Conservation (phyloP, 2,113 vertebrate genomes). For the Elanus axillaris region DNA sequence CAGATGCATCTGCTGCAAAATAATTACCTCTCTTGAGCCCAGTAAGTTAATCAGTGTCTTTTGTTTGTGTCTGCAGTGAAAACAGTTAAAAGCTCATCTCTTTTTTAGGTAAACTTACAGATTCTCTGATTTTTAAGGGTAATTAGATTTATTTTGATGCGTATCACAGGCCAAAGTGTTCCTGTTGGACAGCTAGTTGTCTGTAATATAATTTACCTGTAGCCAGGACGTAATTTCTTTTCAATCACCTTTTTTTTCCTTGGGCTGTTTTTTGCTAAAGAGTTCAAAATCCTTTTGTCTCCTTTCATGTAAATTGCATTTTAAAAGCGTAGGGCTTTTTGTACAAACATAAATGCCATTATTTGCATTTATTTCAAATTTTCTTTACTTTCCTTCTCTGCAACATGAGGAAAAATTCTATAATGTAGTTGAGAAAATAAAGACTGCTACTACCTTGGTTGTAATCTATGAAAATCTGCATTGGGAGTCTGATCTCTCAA, state of each 20-base stretch:
- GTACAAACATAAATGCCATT: not conserved
- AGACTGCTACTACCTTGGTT: not conserved
- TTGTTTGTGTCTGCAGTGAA: constrained; percentile 42
- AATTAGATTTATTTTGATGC: constrained; percentile 70
- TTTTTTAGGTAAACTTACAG: constrained; percentile 59
- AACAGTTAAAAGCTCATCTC: constrained; percentile 66
- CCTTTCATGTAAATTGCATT: not conserved
- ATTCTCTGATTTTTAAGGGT: constrained; percentile 45
- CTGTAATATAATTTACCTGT: constrained; percentile 69
- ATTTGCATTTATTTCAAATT: not conserved
- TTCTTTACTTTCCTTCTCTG: not conserved
- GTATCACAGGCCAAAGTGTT: constrained; percentile 62
- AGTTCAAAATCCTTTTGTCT: not conserved
- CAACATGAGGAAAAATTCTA: not conserved
- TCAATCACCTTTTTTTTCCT: constrained; percentile 24
- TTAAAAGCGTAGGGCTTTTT: not conserved
- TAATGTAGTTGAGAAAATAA: not conserved
- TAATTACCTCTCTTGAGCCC: constrained; percentile 64
- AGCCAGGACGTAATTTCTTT: constrained; percentile 45
- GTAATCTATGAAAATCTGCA: not conserved
- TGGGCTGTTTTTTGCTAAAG: not conserved
- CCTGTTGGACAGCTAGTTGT: constrained; percentile 55
- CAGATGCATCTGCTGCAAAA: constrained; percentile 52
- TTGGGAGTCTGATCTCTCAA: not conserved
- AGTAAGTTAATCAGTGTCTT: constrained; percentile 38